A percentile compares a stretch with the other conserved stretches of the same genome.
phyloP scores from a whole-genome alignment of 2,888 invertebrate species.

The Elysia crispata region DNA sequence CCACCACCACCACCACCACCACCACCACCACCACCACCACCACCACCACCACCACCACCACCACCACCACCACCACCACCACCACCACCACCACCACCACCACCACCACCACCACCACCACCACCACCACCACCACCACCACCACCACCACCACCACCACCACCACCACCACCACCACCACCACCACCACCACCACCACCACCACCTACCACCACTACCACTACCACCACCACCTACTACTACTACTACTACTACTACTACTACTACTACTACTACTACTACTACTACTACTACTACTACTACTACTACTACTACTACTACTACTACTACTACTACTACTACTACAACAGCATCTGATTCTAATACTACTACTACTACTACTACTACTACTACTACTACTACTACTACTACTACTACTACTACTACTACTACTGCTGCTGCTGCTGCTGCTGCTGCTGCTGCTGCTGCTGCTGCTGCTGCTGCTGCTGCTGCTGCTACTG shows the following conservation, averaged over 20 bases:
- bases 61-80: conserved; percentile 2
- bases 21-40: background rate
- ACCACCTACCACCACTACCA: too few relatives aligned
- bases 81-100: background rate
- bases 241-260: conserved; percentile 5
- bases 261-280: background rate
- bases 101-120: background rate
- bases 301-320: conserved; percentile 22
- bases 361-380: conserved; percentile 25
- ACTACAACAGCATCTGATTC: background rate
- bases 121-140: background rate
- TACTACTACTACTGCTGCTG: background rate
- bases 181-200: too few relatives aligned
- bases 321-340: conserved; percentile 24
- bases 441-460: background rate
- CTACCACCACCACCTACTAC: too few relatives aligned
- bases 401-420: conserved; percentile 23
- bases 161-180: background rate
- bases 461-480: background rate
- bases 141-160: conserved; percentile 5
- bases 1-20: background rate
- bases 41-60: background rate
- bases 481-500: background rate
- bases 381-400: conserved; percentile 35
- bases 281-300: background rate